These are phyloP conservation scores for Eleginops maclovinus DNA, from an alignment of 2,113 vertebrate genomes.

Conservation along the genomic window DNA sequence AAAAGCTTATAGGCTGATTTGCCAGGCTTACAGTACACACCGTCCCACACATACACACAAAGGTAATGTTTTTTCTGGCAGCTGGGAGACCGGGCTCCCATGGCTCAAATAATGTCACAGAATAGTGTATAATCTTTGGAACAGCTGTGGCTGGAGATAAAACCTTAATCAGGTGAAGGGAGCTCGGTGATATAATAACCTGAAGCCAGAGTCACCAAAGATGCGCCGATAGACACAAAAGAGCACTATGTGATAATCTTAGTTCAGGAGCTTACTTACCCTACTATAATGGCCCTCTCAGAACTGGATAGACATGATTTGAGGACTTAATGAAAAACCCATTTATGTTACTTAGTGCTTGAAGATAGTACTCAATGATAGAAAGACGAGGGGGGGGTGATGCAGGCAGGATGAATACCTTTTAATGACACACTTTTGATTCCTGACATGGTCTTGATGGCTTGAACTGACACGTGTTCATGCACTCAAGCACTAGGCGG, in stretches of 20 bases:
- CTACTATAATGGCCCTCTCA: conserved; percentile 50
- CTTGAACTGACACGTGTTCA: not conserved
- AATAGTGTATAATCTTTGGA: conserved; percentile 67
- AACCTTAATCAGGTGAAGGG: conserved; percentile 70
- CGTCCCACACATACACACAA: conserved; percentile 14
- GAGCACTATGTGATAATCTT: conserved; percentile 68
- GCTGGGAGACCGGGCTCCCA: conserved; percentile 54
- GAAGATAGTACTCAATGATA: conserved; percentile 6
- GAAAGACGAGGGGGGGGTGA: not conserved
- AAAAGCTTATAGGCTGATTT: conserved; percentile 20
- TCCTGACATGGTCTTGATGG: not conserved
- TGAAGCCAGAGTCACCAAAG: conserved; percentile 53
- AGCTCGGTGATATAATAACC: conserved; percentile 67
- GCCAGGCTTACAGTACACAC: too few species aligned
- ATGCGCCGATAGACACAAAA: conserved; percentile 58
- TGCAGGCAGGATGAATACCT: not conserved
- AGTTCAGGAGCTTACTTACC: conserved; percentile 62
- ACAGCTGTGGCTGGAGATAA: conserved; percentile 74
- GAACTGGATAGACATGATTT: conserved; percentile 58
- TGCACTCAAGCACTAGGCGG: not conserved
- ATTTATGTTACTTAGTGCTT: conserved; percentile 37
- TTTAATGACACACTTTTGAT: conserved; percentile 21
- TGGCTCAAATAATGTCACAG: conserved; percentile 64
- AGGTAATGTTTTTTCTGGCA: conserved; percentile 30
- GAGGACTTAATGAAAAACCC: conserved; percentile 46